Evolutionary conservation across 2,888 invertebrate genomes (phyloP).

Genomic region (Melanotus villosus): DNA sequence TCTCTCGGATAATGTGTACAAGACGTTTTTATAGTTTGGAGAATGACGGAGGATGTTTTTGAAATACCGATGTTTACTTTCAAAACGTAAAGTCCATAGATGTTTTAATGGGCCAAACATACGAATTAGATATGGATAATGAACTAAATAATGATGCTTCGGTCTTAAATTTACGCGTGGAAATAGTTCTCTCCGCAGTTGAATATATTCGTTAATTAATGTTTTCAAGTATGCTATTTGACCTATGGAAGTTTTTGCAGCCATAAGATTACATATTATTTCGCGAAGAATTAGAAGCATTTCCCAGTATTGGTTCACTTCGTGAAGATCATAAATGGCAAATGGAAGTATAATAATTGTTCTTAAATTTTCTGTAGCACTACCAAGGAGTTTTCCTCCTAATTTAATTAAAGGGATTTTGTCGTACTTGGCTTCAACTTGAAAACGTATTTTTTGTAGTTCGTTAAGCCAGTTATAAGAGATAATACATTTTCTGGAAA

Average conservation of each 20-base stretch:
- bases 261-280: constrained; percentile 16
- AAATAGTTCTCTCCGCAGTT: constrained; percentile 36
- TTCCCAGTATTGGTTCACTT: constrained; percentile 13
- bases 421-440: constrained; percentile 23
- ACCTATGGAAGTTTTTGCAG: constrained; percentile 11
- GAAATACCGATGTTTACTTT: constrained; percentile 49
- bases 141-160: constrained; percentile 53
- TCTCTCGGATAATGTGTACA: constrained; percentile 26
- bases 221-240: constrained; percentile 28
- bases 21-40: constrained; percentile 45
- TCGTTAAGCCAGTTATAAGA: constrained; percentile 29
- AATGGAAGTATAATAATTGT: constrained; percentile 29
- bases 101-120: constrained; percentile 49
- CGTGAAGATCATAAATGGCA: constrained; percentile 10
- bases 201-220: constrained; percentile 24
- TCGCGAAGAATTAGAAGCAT: constrained; percentile 25
- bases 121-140: constrained; percentile 51
- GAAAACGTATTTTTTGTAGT: constrained; percentile 37
- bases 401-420: constrained; percentile 31
- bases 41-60: constrained; percentile 37
- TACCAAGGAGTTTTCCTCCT: constrained; percentile 38
- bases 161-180: constrained; percentile 42
- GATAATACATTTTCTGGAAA: constrained; percentile 19
- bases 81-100: constrained; percentile 51
- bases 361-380: constrained; percentile 26